These are phyloP conservation scores for Phodopus roborovskii DNA, from an alignment of 2,113 vertebrate species.

Conservation along the genomic window DNA sequence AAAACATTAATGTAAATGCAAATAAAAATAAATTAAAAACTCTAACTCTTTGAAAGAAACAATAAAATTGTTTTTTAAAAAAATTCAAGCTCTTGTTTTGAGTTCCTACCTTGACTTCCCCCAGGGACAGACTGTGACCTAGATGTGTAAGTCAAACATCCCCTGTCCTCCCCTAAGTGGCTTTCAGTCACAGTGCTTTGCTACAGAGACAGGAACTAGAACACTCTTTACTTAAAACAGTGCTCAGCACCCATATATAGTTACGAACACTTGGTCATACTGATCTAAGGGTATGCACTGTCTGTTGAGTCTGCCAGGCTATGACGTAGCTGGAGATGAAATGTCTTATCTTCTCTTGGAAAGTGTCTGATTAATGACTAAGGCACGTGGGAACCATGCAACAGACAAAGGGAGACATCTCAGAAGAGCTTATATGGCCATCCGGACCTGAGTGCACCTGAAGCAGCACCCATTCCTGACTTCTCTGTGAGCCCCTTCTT, in stretches of 20 bases:
- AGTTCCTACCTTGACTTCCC: not conserved
- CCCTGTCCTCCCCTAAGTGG: not conserved
- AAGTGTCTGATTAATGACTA: not conserved
- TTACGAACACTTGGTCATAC: not conserved
- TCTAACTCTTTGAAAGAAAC: no score
- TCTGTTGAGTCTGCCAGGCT: not conserved
- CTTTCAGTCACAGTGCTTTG: not conserved
- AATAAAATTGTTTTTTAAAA: not conserved
- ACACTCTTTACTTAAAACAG: not conserved
- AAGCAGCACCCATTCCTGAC: not conserved
- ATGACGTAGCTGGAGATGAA: not conserved
- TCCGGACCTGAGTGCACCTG: conserved; percentile 30
- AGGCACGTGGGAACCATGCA: not conserved
- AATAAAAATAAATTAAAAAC: no score
- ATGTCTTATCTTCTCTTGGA: not conserved
- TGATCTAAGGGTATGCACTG: not conserved
- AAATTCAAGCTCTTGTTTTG: not conserved
- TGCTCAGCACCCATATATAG: not conserved
- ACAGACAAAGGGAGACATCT: not conserved
- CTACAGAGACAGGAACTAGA: not conserved
- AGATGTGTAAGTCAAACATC: not conserved
- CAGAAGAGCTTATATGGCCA: not conserved
- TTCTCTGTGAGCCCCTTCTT: not conserved
- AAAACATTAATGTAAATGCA: no score
- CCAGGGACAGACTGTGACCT: not conserved